phyloP scores from a whole-genome alignment of 2,888 invertebrate species.

The Drosophila mercatorum region DNA sequence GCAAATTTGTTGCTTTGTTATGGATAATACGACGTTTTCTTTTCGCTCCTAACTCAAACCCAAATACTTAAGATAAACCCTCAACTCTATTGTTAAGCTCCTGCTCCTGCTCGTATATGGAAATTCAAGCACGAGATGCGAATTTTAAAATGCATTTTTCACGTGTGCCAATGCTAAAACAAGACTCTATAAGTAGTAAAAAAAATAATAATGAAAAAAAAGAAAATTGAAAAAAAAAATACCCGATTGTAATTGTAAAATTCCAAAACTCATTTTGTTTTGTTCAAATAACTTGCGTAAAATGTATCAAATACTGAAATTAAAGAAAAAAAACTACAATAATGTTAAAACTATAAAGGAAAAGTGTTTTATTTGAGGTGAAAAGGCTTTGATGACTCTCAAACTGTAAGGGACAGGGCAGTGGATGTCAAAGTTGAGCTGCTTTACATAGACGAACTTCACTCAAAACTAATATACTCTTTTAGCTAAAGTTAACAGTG shows the following conservation, averaged over 20 bases:
- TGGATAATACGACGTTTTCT: slow-evolving; percentile 26
- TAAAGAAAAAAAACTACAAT: slow-evolving; percentile 28
- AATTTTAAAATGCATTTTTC: slow-evolving; percentile 68
- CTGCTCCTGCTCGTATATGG: slow-evolving; percentile 36
- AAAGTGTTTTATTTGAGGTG: slow-evolving; percentile 6
- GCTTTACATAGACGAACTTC: neutral
- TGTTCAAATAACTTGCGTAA: slow-evolving; percentile 55
- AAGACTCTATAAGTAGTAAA: slow-evolving; percentile 63
- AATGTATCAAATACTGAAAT: slow-evolving; percentile 75
- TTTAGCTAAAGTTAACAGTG: neutral
- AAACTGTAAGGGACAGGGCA: neutral
- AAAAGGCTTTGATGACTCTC: neutral
- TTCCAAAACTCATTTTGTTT: slow-evolving; percentile 35
- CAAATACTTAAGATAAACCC: slow-evolving; percentile 1
- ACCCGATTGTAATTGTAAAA: slow-evolving; percentile 37
- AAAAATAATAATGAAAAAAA: slow-evolving; percentile 1
- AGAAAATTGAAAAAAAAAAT: slow-evolving; percentile 5
- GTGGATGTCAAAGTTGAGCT: neutral
- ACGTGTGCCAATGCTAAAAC: slow-evolving; percentile 78
- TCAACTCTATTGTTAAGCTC: slow-evolving; percentile 44
- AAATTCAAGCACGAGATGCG: slow-evolving; percentile 39
- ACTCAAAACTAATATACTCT: neutral
- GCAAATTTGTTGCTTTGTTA: slow-evolving; percentile 64
- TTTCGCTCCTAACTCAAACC: slow-evolving; percentile 25
- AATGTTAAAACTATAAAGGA: slow-evolving; percentile 38